Base-by-base conservation (phyloP, 2,888 invertebrate genomes). In the Trichacis sp. region DNA sequence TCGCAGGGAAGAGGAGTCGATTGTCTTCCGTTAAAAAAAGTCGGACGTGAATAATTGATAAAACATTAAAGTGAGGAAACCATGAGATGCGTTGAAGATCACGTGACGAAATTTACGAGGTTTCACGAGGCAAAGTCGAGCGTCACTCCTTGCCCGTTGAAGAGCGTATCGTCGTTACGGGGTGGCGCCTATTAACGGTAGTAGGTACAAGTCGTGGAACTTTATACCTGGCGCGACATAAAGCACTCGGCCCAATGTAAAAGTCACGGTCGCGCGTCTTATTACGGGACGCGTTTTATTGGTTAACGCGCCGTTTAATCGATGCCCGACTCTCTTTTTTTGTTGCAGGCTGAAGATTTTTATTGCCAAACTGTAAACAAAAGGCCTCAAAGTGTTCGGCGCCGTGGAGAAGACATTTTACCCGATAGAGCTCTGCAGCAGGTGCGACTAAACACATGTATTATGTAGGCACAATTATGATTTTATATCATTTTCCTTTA, bases 371-470 rank as follows among this genome's bases (percentile, higher is more conserved):
- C 80, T 85, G 86, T 85, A 78, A 85, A 87, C 81, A 87, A 87
- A 88, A 88, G 88, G 88, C 88, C 83, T 88, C 88, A 88, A 88
- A 87, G 88, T 88, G 88, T 88, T 88, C 88, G 88, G 87, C 85
- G 86, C 88, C 86, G 88, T 88, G 88, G 88, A 88, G 85, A 86
- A 88, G 83, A 86, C 87, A 85, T 87, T 88, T 82, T 87, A 88
- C 85, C 87, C 88, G 84, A 88, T 88, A 88, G 88, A 88, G 86
- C 86, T 88, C 86, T 87, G 88, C 86, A 88, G 88, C 69, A 70
- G 69, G 69, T 70, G 64, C 54, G 67, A 64, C 56, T 62, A 55
- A 57, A 68, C 64, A 64, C 61, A 61, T 68, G 60, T 64, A 64
- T 67, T 63, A 63, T 67, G 67, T 67, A 67, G 61, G 62, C 66